Base-by-base conservation (phyloP, 2,113 vertebrate genomes). In the Rhodinocichla rosea region DNA sequence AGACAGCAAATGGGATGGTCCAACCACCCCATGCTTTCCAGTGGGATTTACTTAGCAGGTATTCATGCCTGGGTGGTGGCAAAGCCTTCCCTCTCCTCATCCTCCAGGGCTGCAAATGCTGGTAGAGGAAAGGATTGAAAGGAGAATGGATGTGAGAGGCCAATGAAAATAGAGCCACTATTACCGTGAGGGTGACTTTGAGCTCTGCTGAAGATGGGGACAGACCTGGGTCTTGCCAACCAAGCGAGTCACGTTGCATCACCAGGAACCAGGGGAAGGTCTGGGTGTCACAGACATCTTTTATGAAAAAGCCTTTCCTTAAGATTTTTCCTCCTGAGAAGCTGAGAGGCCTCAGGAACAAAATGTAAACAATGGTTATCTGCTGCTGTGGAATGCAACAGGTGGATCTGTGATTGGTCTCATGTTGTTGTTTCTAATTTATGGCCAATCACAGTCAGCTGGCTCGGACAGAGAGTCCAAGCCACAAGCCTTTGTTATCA, bases 181-280 rank as follows among this genome's bases (percentile, higher is more conserved):
- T 55, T 45, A 32, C 27, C 15, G 15, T 7, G n/a, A 45, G 75
- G 37, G 26, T 24, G 44, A 26, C 68, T 87, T 28, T 22, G 57
- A 78, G 35, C 21, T 12, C 35, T 91, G 20, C 30, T 52, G 47
- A n/a, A 70, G 44, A 37, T 28, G 73, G 44, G 62, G 32, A 26
- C 44, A 44, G 37, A 32, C 14, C 35, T 73, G 15, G 53, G 12
- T 37, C 28, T 35, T 49, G 17, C 16, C 49, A 40, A 4, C 6
- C 30, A 35, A 2, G 3, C 26, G 35, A 83, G 52, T 30, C 47
- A 35, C 0, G 0, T 24, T 44, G 56, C 20, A 20, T 22, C 59
- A 62, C 15, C 10, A 23, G 49, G 52, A 64, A 32, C 37, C 13
- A 20, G 15, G 27, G 42, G 60, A 33, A 70, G 33, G 35, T 28